Evolutionary conservation across 1,140 invertebrate genomes (phyloP).

Genomic region (Drosophila trapezifrons): DNA sequence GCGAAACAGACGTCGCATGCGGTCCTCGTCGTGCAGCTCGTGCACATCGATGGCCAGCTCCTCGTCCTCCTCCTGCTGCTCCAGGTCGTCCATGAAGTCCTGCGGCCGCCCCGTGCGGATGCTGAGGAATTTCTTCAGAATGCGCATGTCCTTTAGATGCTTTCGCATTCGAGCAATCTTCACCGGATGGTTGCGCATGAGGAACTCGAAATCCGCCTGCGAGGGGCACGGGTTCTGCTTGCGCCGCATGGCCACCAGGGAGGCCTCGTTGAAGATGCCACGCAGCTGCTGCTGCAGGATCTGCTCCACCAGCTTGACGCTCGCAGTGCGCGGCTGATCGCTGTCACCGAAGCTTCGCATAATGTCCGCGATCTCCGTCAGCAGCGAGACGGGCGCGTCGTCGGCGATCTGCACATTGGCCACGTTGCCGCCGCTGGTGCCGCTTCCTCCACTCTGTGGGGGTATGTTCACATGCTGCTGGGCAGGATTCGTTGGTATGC

Average conservation of each 20-base stretch:
- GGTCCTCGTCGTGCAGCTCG: conserved; percentile 80
- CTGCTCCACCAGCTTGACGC: conserved; percentile 81
- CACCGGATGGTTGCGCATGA: conserved; percentile 80
- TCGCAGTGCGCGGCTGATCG: conserved; percentile 68
- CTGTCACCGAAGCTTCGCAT: conserved; percentile 83
- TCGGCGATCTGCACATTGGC: conserved; percentile 41
- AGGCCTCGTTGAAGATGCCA: conserved; percentile 81
- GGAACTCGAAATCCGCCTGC: conserved; percentile 81
- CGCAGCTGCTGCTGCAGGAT: conserved; percentile 82
- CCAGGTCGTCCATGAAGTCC: conserved; percentile 74
- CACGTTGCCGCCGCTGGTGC: neutral
- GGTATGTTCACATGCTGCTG: conserved; percentile 31
- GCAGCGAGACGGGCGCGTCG: conserved; percentile 68
- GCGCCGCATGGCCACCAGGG: conserved; percentile 76
- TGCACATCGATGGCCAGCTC: conserved; percentile 74
- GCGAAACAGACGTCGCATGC: conserved; percentile 77
- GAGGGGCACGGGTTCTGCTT: conserved; percentile 77
- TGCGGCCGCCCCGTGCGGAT: conserved; percentile 71
- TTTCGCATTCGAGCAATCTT: conserved; percentile 83
- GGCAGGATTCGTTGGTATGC: conserved; percentile 35
- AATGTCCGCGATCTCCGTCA: conserved; percentile 82
- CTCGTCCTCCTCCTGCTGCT: conserved; percentile 79
- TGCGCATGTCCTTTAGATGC: conserved; percentile 79
- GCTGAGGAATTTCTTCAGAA: conserved; percentile 74
- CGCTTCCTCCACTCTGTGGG: conserved; percentile 2